Base-by-base conservation (phyloP, 2,113 vertebrate species). In the Garra rufa region DNA sequence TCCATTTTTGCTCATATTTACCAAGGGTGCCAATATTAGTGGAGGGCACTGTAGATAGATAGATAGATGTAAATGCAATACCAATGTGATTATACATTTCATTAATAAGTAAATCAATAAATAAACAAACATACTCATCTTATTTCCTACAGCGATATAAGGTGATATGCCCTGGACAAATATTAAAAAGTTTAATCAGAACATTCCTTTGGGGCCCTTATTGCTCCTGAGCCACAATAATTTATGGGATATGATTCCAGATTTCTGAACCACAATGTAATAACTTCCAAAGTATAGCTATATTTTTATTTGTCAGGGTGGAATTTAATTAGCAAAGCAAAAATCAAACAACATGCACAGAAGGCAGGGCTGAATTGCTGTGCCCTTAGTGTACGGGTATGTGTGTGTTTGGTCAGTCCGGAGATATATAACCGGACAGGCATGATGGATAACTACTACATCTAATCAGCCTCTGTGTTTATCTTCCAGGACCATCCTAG, bases 401-500 rank as follows among this genome's bases (percentile, higher is more conserved):
- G 65, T 61, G 74, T 76, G 78, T 65, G 83, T 74, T 38, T 59
- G 83, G 63, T 70, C 63, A 70, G 19, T 21, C 63, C 52, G 43
- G 43, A 46, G 65, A 57, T 61, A 79, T 69, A 43, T 44, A 76
- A 75, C 61, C 26, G 76, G 43, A 84, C 69, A 81, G 41, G 59
- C 26, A 41, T 80, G 57, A 70, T 81, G 44, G 81, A 85, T 83
- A 81, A 71, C 87, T 55, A 14, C 84, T 70, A 70, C 44, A 82
- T 77, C 30, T 86, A 87, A 89, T 86, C 80, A 89, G 41, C 41
- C 34, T 46, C 11, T 24, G 65, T 52, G 41, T 48, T 57, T 63
- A 63, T 83, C 77, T 75, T 69, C 70, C 17, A 41, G 52, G 48
- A 76, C 41, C 80, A 83, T 19, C 63, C 48, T 75, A 77, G 69